These are phyloP conservation scores for Anolis apletophallus DNA, from an alignment of 2,797 vertebrate species.

Conservation along the genomic window DNA sequence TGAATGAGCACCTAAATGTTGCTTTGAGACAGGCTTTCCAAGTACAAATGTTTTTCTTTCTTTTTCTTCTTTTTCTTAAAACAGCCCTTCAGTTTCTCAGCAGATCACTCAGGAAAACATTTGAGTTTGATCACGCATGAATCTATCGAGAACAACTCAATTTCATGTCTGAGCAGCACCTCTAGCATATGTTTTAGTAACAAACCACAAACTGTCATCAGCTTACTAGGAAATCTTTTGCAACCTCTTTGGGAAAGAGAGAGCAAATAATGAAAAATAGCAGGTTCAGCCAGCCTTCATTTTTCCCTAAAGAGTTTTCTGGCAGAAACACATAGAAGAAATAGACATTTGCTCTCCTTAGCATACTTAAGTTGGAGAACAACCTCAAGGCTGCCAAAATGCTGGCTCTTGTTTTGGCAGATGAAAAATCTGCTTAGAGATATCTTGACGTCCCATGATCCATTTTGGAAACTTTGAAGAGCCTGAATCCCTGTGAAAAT, in stretches of 20 bases:
- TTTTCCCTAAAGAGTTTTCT: conserved; percentile 48
- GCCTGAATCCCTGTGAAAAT: not conserved
- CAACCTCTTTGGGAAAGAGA: conserved; percentile 30
- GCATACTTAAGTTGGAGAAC: conserved; percentile 35
- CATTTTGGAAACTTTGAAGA: conserved; percentile 24
- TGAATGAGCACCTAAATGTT: not conserved
- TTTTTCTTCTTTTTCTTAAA: not conserved
- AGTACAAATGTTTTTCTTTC: not conserved
- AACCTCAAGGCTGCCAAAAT: conserved; percentile 45
- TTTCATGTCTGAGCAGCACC: conserved; percentile 15
- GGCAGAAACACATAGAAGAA: conserved; percentile 48
- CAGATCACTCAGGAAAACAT: not conserved
- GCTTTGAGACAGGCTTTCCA: not conserved
- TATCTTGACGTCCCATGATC: not conserved
- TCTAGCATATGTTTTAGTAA: conserved; percentile 8
- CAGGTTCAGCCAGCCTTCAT: conserved; percentile 35
- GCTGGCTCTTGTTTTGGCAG: conserved; percentile 35
- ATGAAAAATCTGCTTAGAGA: conserved; percentile 31
- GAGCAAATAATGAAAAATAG: conserved; percentile 33
- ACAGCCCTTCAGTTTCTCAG: not conserved
- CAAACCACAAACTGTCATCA: conserved; percentile 14
- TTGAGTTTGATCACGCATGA: not conserved
- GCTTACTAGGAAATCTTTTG: conserved; percentile 36
- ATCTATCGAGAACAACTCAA: conserved; percentile 23
- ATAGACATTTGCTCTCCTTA: conserved; percentile 23